Percentiles rank a stretch among this genome's conserved stretches.
These are phyloP conservation scores for Rallus crepitans DNA, from an alignment of 2,797 vertebrate species.

Conservation along the genomic window DNA sequence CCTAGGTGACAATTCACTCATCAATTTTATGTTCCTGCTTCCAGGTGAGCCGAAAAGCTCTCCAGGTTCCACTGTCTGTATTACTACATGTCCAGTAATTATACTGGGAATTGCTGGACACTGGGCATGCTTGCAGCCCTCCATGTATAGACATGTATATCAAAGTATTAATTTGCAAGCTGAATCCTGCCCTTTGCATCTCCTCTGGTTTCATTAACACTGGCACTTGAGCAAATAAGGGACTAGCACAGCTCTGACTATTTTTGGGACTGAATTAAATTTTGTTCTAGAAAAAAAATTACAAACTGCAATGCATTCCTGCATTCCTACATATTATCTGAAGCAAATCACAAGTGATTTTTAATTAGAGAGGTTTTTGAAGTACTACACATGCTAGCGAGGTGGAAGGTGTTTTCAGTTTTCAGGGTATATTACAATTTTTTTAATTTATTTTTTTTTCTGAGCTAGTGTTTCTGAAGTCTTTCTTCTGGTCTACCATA, in stretches of 20 bases:
- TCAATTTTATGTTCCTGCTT: background rate
- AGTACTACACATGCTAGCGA: background rate
- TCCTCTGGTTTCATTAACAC: background rate
- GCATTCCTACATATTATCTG: background rate
- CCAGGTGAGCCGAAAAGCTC: background rate
- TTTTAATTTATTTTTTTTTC: background rate
- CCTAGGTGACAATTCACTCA: background rate
- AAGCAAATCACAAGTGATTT: background rate
- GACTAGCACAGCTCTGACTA: background rate
- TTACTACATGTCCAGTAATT: background rate
- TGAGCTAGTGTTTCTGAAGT: background rate
- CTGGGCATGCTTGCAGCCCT: fast-evolving
- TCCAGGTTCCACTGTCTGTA: background rate
- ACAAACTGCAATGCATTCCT: background rate
- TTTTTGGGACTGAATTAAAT: background rate
- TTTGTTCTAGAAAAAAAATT: background rate
- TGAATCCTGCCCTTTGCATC: background rate
- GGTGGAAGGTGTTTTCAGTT: background rate
- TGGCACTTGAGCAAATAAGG: background rate
- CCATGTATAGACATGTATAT: background rate
- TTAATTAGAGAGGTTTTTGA: background rate
- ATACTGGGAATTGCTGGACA: background rate
- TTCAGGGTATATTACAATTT: background rate
- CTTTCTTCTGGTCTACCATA: background rate
- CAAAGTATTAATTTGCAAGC: background rate